Base-by-base conservation (phyloP, 2,113 vertebrate species). In the Trichomycterus rosablanca region DNA sequence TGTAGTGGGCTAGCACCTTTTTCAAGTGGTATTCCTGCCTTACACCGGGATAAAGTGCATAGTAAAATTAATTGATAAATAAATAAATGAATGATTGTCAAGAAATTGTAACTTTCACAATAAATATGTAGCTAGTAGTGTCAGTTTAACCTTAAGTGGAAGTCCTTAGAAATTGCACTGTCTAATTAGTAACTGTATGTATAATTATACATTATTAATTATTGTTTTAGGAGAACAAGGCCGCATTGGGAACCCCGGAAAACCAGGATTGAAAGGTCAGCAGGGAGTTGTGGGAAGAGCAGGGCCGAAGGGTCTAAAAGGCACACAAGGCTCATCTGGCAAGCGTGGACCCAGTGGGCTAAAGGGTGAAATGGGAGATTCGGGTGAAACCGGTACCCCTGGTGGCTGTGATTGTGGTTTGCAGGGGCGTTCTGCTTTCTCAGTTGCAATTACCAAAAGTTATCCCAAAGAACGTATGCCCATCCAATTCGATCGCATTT, bases 401-500 rank as follows among this genome's bases (percentile, higher is more conserved):
- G 96, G 96, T 0, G 89, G 89, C 61, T 98, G 96, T 72, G 87
- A 81, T 67, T 98, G 96, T 15, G 76, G 80, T 0, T 76, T 71
- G n/a, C 75, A 46, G 2, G 89, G 92, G 59, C 91, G 80, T 20
- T 95, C 93, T 0, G 96, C 95, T 40, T 98, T 98, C 78, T 97
- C 96, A 0, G 96, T 95, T 59, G 95, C 95, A 0, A 84, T 95
- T 68, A 95, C 92, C 20, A 92, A 91, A 79, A 97, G 93, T 76
- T 98, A 95, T 81, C 96, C 94, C 0, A 80, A 90, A 58, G 96
- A 97, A 37, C 84, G 91, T n/a, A 74, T 88, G 66, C 95, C 96
- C 66, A 98, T 98, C 80, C 93, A 89, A 75, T 98, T 98, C 50
- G 90, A 91, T 81, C 89, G 92, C 74, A 87, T 98, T 67, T 81